Conservation (phyloP, 2,797 vertebrate species). For the Aldrovandia affinis region DNA sequence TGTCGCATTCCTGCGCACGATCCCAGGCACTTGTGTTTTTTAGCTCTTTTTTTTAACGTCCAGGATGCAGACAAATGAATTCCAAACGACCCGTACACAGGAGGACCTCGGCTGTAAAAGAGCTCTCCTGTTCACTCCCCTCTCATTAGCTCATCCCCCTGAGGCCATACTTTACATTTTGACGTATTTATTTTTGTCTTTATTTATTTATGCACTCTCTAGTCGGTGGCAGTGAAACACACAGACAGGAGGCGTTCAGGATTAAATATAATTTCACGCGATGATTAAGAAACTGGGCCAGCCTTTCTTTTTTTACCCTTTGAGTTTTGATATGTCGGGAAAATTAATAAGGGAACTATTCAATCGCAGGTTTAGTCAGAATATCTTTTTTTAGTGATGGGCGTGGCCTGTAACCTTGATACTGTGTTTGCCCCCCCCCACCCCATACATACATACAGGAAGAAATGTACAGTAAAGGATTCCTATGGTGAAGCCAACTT, state of each 20-base stretch:
- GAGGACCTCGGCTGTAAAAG: slow-evolving; percentile 74
- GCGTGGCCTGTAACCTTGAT: neutral
- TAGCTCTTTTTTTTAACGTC: slow-evolving; percentile 74
- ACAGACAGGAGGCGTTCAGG: neutral
- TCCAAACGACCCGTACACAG: slow-evolving; percentile 84
- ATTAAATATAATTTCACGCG: neutral
- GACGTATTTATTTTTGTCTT: neutral
- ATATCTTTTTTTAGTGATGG: neutral
- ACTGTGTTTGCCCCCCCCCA: neutral
- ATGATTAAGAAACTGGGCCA: neutral
- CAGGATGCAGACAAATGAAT: slow-evolving; percentile 88
- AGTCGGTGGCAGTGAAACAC: neutral
- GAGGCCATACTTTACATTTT: slow-evolving; percentile 51
- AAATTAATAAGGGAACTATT: neutral
- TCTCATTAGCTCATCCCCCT: slow-evolving; percentile 66
- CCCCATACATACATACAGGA: too few species aligned
- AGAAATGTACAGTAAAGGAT: too few species aligned
- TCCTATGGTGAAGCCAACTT: too few species aligned
- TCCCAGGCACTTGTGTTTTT: slow-evolving; percentile 83
- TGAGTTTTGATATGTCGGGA: neutral
- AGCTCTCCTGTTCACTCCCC: slow-evolving; percentile 76
- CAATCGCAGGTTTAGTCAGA: too few species aligned
- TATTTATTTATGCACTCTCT: neutral
- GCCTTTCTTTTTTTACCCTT: neutral
- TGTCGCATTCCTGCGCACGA: slow-evolving; percentile 81